These are phyloP conservation scores for Tineola bisselliella DNA, from an alignment of 2,888 invertebrate genomes.

Conservation along the genomic window DNA sequence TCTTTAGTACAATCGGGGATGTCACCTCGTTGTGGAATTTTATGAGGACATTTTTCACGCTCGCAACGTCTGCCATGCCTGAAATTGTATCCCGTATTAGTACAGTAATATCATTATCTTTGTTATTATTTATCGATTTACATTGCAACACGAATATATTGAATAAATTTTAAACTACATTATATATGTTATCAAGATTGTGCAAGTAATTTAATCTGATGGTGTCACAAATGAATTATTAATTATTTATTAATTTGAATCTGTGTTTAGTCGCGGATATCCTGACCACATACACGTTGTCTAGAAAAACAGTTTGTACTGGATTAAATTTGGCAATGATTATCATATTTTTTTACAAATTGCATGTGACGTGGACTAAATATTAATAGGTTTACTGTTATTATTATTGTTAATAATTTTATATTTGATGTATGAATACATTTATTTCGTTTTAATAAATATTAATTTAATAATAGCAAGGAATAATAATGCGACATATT, in stretches of 20 bases:
- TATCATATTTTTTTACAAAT: neutral
- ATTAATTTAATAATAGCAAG: too few species aligned
- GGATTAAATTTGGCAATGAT: neutral
- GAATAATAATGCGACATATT: too few species aligned
- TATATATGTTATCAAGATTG: too few species aligned
- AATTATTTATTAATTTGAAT: neutral
- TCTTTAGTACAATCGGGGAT: neutral
- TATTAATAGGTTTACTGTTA: neutral
- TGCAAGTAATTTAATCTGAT: neutral
- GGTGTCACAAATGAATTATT: neutral
- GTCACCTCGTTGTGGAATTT: neutral
- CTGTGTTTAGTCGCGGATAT: neutral
- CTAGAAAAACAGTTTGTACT: neutral
- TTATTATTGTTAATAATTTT: neutral
- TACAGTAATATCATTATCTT: too few species aligned
- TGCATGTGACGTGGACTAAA: neutral
- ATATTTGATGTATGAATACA: too few species aligned
- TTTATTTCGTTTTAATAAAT: too few species aligned
- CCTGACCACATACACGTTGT: neutral
- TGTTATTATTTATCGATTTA: too few species aligned
- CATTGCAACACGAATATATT: too few species aligned
- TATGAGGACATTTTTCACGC: neutral
- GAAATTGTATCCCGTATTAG: neutral
- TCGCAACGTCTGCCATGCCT: conserved; percentile 4
- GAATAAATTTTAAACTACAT: too few species aligned